Conservation (phyloP, 2,888 invertebrate species). For the Balanococcus diminutus region DNA sequence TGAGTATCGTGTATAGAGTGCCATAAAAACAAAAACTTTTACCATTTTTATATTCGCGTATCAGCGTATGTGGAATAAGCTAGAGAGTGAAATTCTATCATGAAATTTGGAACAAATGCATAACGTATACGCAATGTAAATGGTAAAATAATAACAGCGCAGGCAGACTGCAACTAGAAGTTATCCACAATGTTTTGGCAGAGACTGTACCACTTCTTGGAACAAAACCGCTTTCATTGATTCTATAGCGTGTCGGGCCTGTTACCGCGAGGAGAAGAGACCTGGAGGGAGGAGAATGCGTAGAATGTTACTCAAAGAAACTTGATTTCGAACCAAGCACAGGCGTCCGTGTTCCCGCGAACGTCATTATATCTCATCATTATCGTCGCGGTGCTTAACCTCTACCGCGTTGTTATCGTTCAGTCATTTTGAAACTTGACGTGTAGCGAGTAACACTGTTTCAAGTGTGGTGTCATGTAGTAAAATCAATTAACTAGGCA, state of each 20-base stretch:
- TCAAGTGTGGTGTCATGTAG: not conserved
- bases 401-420: not conserved
- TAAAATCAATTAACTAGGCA: not conserved
- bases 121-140: not conserved
- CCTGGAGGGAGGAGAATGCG: not conserved
- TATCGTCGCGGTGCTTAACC: not conserved
- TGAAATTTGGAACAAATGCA: not conserved
- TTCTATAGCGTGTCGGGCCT: not conserved
- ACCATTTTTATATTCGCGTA: too few species aligned
- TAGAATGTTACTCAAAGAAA: not conserved
- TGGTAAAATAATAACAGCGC: not conserved
- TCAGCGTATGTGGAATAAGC: too few species aligned
- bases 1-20: too few species aligned
- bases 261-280: not conserved
- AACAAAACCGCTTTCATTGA: slow-evolving; percentile 16
- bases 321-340: not conserved
- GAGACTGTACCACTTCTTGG: not conserved
- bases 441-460: not conserved
- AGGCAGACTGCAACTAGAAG: not conserved
- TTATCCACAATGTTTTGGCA: not conserved
- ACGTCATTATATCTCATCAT: not conserved
- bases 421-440: not conserved
- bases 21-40: too few species aligned
- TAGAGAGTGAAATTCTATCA: too few species aligned
- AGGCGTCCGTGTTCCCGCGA: not conserved